Base-by-base conservation (phyloP, 2,888 invertebrate genomes). In the Melolontha melolontha region DNA sequence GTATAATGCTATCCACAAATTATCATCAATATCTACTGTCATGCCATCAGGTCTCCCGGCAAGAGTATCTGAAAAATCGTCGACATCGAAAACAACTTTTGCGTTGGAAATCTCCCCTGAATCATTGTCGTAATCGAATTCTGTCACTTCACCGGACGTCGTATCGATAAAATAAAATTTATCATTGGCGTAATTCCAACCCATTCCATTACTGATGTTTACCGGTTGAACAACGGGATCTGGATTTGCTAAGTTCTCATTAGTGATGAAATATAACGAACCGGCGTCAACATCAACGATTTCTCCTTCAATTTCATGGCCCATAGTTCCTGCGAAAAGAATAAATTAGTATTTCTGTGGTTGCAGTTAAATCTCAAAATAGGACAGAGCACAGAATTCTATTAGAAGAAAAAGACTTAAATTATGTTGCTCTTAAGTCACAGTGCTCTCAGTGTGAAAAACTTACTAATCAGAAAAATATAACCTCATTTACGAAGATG, bases 151-250 rank as follows among this genome's bases (percentile, higher is more conserved):
- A 34, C 85, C 80, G 0, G 91, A 89, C 0, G 88, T 86, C 0
- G 92, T 88, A 81, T 95, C 94, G 40, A 93, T 92, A 81, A 91
- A 94, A 81, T 91, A 94, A 86, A 94, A 89, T 74, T 86, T 88
- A 70, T 87, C 86, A 76, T 89, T 88, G 75, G 91, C 90, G 0
- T 83, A 78, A 16, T 89, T 91, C 94, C 94, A 95, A 0, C 90
- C 89, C 6, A 94, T 81, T 1, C 94, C 95, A 76, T 94, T 95
- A 50, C 93, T 93, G n/a, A 92, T 86, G 10, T 87, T 86, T 14
- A 91, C 89, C 4, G 84, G 83, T 2, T 79, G 72, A n/a, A 80
- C 74, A 29, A 77, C 75, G 2, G 76, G 68, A 55, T 70, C 65
- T 0, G 82, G 83, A 54, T 78, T 74, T 22, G 74, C 65, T 8